Conservation (phyloP, 2,797 vertebrate genomes). For the Platyrinchus mystaceus region DNA sequence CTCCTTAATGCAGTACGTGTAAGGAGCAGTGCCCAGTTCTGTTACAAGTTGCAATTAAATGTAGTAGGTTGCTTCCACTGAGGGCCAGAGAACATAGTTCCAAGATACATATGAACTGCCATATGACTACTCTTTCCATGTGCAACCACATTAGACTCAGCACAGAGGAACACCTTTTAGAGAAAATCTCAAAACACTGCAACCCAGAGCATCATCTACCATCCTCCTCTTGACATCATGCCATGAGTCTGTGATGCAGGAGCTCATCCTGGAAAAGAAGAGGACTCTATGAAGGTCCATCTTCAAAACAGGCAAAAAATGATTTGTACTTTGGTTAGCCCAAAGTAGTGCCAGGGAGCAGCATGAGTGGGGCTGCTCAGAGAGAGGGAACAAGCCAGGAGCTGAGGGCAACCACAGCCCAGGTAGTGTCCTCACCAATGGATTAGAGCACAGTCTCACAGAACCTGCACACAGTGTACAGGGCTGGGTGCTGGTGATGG, state of each 20-base stretch:
- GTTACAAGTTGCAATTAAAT: neutral
- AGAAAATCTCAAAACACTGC: neutral
- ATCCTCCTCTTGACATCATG: neutral
- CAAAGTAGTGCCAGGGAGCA: neutral
- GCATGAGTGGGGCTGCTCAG: neutral
- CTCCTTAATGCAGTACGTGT: fast-evolving
- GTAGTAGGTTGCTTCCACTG: too few relatives aligned
- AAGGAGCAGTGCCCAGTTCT: neutral
- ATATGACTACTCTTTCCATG: neutral
- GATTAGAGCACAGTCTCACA: neutral
- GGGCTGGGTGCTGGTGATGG: neutral
- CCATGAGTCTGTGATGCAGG: neutral
- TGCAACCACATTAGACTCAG: neutral
- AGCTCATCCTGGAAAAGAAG: neutral
- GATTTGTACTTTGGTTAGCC: neutral
- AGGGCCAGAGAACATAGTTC: neutral
- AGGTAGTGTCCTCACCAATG: fast-evolving
- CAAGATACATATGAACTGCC: neutral
- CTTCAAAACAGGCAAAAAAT: neutral
- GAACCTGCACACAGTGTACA: neutral
- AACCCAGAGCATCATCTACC: neutral
- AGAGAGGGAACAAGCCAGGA: neutral
- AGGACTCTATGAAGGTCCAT: neutral
- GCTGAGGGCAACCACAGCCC: fast-evolving
- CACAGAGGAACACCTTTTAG: neutral